Conservation (phyloP, 2,888 invertebrate species). For the Bombylius major region DNA sequence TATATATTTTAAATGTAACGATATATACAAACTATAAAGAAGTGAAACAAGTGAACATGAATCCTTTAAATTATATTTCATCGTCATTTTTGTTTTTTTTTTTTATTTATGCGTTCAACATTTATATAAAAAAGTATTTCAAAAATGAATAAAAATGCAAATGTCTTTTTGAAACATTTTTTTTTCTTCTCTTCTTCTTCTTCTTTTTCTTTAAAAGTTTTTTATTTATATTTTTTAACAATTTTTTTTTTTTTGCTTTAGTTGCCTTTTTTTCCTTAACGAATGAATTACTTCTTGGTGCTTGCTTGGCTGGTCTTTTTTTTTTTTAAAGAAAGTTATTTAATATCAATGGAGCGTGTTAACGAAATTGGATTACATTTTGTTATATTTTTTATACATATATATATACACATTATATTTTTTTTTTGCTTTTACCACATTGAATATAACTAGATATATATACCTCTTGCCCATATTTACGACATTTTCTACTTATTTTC, state of each 20-base stretch:
- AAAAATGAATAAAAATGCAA: constrained; percentile 8
- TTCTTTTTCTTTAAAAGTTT: background rate
- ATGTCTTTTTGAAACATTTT: constrained; percentile 4
- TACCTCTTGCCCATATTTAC: no score
- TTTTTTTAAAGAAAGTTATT: constrained; percentile 10
- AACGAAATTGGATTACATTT: constrained; percentile 15
- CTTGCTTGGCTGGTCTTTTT: constrained; percentile 2
- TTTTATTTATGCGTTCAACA: no score
- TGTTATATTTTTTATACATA: background rate
- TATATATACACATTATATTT: no score
- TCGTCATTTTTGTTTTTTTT: no score
- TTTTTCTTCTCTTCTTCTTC: constrained; percentile 3
- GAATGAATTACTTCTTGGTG: no score
- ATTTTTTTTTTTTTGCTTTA: background rate
- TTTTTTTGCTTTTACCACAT: no score
- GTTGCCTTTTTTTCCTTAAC: constrained; percentile 2
- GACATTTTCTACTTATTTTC: no score
- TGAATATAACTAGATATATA: no score
- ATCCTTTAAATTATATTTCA: no score
- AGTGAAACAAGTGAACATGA: no score
- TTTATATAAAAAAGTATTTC: background rate
- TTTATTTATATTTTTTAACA: background rate
- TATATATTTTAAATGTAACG: no score
- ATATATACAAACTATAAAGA: no score
- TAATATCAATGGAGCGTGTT: constrained; percentile 15